Conservation (phyloP, 2,888 invertebrate genomes). For the Rotaria magnacalcarata region DNA sequence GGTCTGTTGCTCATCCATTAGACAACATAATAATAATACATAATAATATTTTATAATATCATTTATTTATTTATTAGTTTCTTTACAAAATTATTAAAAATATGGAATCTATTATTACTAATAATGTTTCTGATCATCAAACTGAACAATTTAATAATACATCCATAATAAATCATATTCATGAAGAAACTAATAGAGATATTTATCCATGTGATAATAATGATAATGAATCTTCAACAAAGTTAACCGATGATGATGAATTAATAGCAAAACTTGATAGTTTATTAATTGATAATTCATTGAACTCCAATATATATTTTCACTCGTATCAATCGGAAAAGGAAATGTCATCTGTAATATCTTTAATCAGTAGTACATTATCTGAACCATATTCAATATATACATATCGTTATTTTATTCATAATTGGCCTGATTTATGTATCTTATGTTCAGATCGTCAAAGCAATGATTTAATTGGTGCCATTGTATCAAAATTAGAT, state of each 20-base stretch:
- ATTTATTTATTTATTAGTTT: too few species aligned
- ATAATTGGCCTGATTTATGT: slow-evolving; percentile 98
- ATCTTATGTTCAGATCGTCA: slow-evolving; percentile 68
- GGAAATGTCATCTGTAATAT: slow-evolving; percentile 70
- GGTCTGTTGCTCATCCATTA: too few species aligned
- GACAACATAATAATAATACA: too few species aligned
- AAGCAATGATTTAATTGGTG: slow-evolving; percentile 81
- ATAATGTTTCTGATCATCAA: not conserved
- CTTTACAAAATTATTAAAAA: not conserved
- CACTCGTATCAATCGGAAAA: slow-evolving; percentile 35
- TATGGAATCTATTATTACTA: not conserved
- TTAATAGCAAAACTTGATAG: not conserved
- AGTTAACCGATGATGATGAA: not conserved
- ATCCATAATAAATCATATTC: not conserved
- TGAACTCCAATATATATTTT: not conserved
- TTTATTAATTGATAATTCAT: not conserved
- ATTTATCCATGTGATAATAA: not conserved
- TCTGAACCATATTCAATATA: slow-evolving; percentile 99
- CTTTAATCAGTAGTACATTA: slow-evolving; percentile 93
- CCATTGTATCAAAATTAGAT: slow-evolving; percentile 96
- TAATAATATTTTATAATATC: too few species aligned
- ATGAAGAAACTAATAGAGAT: not conserved
- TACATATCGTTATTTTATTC: slow-evolving; percentile 98
- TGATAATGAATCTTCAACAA: not conserved
- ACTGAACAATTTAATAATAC: not conserved